phyloP scores from a whole-genome alignment of 2,888 invertebrate species.

The Epistrophe grossulariae region DNA sequence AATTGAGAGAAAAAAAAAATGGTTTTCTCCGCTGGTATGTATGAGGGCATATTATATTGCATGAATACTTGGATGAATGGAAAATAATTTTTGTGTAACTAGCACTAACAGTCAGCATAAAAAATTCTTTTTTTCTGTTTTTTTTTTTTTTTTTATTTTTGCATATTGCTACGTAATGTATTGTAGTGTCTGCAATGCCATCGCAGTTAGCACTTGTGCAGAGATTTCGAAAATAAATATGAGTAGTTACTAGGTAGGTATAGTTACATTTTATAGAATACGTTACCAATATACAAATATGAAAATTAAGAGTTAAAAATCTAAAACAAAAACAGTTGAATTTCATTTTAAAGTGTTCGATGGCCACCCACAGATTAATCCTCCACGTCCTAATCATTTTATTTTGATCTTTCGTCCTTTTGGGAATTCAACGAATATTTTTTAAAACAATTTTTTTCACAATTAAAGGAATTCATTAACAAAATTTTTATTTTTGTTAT shows the following conservation, averaged over 20 bases:
- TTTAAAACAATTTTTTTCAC: too few species aligned
- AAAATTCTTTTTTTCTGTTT: background rate
- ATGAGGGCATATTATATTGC: background rate
- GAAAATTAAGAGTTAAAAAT: too few species aligned
- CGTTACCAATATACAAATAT: too few species aligned
- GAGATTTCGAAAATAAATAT: background rate
- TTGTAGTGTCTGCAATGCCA: background rate
- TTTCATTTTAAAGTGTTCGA: too few species aligned
- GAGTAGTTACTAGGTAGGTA: background rate
- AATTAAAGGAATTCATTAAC: too few species aligned
- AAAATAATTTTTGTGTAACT: constrained; percentile 39
- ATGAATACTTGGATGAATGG: constrained; percentile 26
- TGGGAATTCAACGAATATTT: too few species aligned
- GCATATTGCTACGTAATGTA: background rate
- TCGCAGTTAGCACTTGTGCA: background rate
- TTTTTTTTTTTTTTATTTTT: background rate
- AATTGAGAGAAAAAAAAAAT: background rate
- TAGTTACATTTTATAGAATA: too few species aligned
- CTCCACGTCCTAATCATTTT: too few species aligned
- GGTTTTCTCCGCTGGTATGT: background rate
- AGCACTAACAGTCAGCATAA: constrained; percentile 28
- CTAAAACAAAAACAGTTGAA: too few species aligned
- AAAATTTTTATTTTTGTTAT: too few species aligned
- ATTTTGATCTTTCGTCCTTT: too few species aligned
- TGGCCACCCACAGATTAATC: too few species aligned